Evolutionary conservation across 2,888 invertebrate genomes (phyloP).

Genomic region (Brachyptera putata): DNA sequence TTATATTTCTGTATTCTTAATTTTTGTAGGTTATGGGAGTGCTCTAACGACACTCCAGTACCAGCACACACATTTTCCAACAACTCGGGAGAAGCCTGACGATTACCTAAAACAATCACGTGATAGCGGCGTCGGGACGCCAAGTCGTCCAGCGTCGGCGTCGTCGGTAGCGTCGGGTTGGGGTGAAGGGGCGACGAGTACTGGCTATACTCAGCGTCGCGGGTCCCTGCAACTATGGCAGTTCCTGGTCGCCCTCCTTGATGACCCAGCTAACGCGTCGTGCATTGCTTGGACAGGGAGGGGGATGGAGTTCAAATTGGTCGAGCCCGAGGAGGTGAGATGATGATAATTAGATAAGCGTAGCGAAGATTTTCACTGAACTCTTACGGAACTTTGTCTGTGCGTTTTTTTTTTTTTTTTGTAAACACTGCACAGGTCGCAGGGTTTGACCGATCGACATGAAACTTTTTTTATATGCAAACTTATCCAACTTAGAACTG

Average conservation of each 20-base stretch:
- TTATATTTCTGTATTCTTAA: no score
- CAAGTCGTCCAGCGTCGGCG: slow-evolving; percentile 24
- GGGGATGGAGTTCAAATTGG: slow-evolving; percentile 92
- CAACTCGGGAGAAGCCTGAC: slow-evolving; percentile 3
- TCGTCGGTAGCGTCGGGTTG: slow-evolving; percentile 29
- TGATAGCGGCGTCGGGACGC: background rate
- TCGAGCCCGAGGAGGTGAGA: slow-evolving; percentile 86
- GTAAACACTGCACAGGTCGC: no score
- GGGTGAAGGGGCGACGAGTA: slow-evolving; percentile 21
- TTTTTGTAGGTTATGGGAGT: no score
- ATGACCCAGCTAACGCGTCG: slow-evolving; percentile 65
- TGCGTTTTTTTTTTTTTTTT: no score
- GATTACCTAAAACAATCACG: background rate
- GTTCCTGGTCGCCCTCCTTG: slow-evolving; percentile 79
- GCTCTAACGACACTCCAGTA: no score
- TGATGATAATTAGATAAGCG: no score
- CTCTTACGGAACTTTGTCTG: no score
- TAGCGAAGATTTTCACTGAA: no score
- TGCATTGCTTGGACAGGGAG: slow-evolving; percentile 94
- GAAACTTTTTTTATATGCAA: no score
- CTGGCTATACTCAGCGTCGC: slow-evolving; percentile 54
- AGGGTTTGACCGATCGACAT: no score
- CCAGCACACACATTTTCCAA: no score
- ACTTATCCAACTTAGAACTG: no score
- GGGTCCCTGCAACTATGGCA: slow-evolving; percentile 93